These are phyloP conservation scores for Epinotia ramella DNA, from an alignment of 2,888 invertebrate genomes.

Conservation along the genomic window DNA sequence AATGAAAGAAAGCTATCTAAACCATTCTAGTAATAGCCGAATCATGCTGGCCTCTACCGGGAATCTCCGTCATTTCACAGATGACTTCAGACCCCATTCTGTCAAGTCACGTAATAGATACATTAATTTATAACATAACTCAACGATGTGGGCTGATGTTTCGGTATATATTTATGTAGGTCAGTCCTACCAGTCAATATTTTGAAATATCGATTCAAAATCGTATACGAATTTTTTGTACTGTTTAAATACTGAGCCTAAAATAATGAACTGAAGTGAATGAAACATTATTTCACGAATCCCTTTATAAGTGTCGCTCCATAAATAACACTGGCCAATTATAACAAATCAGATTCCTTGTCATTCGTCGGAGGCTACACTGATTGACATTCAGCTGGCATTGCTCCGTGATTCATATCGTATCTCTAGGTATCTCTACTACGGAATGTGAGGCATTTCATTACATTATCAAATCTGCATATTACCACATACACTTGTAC, in stretches of 20 bases:
- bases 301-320: not conserved
- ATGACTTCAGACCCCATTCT: conserved; percentile 23
- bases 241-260: no score
- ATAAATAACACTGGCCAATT: not conserved
- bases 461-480: not conserved
- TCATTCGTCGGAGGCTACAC: not conserved
- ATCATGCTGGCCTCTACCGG: conserved; percentile 23
- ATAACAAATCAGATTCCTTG: conserved; percentile 3
- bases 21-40: conserved; percentile 25
- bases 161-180: not conserved
- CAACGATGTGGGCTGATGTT: not conserved
- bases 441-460: conserved; percentile 19
- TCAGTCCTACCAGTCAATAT: no score
- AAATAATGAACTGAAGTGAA: no score
- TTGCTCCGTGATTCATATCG: conserved; percentile 6
- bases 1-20: conserved; percentile 20
- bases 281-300: not conserved
- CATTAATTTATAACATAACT: conserved; percentile 15
- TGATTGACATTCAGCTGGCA: not conserved
- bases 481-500: not conserved
- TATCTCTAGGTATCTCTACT: not conserved
- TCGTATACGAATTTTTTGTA: no score
- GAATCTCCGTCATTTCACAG: conserved; percentile 38
- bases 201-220: no score
- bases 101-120: conserved; percentile 14